Evolutionary conservation across 2,888 invertebrate species (phyloP), one percentile per base, ranked within the genome.

Genomic region (Lymantria monacha): DNA sequence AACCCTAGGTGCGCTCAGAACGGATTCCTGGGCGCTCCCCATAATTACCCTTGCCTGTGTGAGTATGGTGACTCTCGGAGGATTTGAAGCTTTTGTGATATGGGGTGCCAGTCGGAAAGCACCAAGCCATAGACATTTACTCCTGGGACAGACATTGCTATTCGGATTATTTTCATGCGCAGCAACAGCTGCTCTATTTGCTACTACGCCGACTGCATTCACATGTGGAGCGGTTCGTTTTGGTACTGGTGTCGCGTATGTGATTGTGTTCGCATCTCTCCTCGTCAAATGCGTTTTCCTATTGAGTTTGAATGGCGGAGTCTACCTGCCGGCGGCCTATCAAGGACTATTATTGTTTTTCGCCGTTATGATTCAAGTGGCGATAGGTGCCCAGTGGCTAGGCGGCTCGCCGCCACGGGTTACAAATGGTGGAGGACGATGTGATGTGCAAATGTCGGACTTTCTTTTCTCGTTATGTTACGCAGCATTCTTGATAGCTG

Each of bases 201-300:
- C 97, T 2, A 94, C 96, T 9, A 93, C 95, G 33, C 97, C 97
- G 43, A 95, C 95, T 46, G 92, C 94, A 47, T 92, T 96, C 51
- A 95, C 96, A 14, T 97, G 97, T 74, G 96, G 96, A 47, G 94
- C 96, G 22, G 94, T 96, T 59, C 93, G 97, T 47, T 95, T 97
- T 68, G 96, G 96, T 41, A 95, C 96, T 42, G 97, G 97, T 47
- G 94, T 96, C 12, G 93, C 97, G 9, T 96, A 96, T 68, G 95
- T 97, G 48, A 93, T 98, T 51, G 96, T 97, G 55, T 98, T 98
- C 83, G 96, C 97, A 40, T 96, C 98, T 0, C 93, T 98, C 46
- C 93, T 98, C 69, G 98, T 98, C 61, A 98, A 98, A 88, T 96
- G 97, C 84, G 97, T 98, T 65, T 98, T 98, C 82, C 93, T 98